phyloP scores from a whole-genome alignment of 2,113 vertebrate genomes.

The Perca fluviatilis region DNA sequence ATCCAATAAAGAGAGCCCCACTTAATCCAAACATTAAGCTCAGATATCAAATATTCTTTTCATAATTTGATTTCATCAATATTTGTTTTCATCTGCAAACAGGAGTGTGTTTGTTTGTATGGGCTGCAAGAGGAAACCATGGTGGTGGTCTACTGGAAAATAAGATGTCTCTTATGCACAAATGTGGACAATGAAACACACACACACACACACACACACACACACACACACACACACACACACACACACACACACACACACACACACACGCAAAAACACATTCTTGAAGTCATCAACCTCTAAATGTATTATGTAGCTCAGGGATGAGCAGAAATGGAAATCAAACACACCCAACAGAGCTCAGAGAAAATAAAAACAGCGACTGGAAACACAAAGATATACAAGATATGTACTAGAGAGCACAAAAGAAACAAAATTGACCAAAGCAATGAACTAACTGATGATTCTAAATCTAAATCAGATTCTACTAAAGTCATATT shows the following conservation, averaged over 20 bases:
- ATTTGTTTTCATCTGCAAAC: conserved; percentile 83
- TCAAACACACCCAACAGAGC: conserved; percentile 66
- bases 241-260: conserved; percentile 35
- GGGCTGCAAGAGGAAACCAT: conserved; percentile 56
- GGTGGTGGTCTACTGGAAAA: conserved; percentile 59
- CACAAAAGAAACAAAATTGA: conserved; percentile 43
- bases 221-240: conserved; percentile 52
- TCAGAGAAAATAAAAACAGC: conserved; percentile 60
- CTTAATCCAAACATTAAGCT: conserved; percentile 80
- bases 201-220: conserved; percentile 27
- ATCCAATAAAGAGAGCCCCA: conserved; percentile 77
- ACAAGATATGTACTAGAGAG: conserved; percentile 11
- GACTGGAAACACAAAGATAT: conserved; percentile 38
- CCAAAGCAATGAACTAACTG: conserved; percentile 47
- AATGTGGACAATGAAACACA: conserved; percentile 48
- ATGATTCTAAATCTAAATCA: conserved; percentile 49
- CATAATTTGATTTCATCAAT: conserved; percentile 82
- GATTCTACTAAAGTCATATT: conserved; percentile 37
- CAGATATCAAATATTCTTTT: conserved; percentile 80
- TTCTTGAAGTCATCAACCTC: conserved; percentile 40
- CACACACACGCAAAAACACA: conserved; percentile 48
- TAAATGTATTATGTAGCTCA: conserved; percentile 72
- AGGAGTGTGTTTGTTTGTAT: conserved; percentile 74
- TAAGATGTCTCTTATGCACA: conserved; percentile 64
- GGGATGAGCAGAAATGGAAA: conserved; percentile 67